Percentiles rank a stretch among this genome's conserved stretches.
Evolutionary conservation across 2,888 invertebrate species (phyloP).

Genomic region (Rhaphigaster nebulosa): DNA sequence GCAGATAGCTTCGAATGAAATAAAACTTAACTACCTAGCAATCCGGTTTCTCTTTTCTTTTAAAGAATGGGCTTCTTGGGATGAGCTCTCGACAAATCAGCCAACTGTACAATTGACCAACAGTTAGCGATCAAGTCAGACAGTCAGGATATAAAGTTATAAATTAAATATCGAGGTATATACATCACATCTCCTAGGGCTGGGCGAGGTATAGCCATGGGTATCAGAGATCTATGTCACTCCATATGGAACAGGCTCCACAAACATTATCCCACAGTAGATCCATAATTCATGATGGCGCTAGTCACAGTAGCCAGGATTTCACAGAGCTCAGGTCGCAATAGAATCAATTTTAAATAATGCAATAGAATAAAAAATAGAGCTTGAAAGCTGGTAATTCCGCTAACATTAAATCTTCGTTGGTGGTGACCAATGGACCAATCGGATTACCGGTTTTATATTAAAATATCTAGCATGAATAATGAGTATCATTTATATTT

Average conservation of each 20-base stretch:
- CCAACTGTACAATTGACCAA: neutral
- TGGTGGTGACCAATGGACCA: neutral
- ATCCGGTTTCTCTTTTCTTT: neutral
- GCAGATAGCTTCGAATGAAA: neutral
- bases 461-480: neutral
- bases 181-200: neutral
- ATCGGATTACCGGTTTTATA: neutral
- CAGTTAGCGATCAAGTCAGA: neutral
- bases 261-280: neutral
- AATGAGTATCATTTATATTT: neutral
- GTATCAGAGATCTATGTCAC: neutral
- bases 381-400: neutral
- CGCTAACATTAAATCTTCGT: neutral
- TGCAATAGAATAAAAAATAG: neutral
- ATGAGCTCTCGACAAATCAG: neutral
- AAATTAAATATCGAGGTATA: constrained; percentile 25
- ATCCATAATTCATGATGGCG: constrained; percentile 19
- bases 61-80: neutral
- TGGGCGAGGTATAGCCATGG: neutral
- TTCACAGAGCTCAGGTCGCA: neutral
- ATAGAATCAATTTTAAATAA: neutral
- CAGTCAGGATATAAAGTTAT: neutral
- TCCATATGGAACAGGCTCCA: constrained; percentile 20
- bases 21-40: neutral
- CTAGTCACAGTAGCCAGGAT: neutral